Base-by-base conservation (phyloP, 2,113 vertebrate genomes). In the Cinclus cinclus region DNA sequence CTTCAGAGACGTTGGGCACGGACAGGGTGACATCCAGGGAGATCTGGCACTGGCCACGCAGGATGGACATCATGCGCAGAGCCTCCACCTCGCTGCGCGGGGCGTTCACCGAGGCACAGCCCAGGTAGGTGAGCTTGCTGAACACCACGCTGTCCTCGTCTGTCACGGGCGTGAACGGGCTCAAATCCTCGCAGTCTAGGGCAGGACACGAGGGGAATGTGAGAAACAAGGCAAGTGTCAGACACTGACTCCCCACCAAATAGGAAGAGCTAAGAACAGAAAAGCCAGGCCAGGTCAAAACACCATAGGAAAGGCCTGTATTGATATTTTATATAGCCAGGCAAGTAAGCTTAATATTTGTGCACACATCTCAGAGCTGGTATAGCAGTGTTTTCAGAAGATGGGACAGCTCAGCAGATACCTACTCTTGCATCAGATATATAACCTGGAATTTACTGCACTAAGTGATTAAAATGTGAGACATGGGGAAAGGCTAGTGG, bases 61-160 rank as follows among this genome's bases (percentile, higher is more conserved):
- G 97, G 92, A 99, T 99, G 91, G 98, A 99, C 98, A 99, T 99
- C 99, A 99, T 99, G 14, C 99, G 97, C 62, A 99, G 98, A 13
- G 99, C 99, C 94, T 99, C 99, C 89, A 99, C 98, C 95, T 99
- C 99, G 82, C 99, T 99, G 63, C 99, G 98, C 24, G 99, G 99
- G 65, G 99, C 99, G 25, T 99, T 99, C 76, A 99, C 99, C 1
- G 99, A 99, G 41, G 99, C 99, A 63, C 99, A 99, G 93, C 99
- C 99, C 63, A 99, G 96, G 95, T 99, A 99, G 4, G 99, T 99
- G 65, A 99, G 98, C 97, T 99, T 99, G 97, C 98, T 99, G 96
- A 99, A 99, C 96, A 99, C 98, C 64, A 99, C 98, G 0, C 99
- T 99, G 98, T 99, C 99, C 94, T 99, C 99, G 17, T 99, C 99